These are phyloP conservation scores for Laticauda colubrina DNA, from an alignment of 2,113 vertebrate species.

Conservation along the genomic window DNA sequence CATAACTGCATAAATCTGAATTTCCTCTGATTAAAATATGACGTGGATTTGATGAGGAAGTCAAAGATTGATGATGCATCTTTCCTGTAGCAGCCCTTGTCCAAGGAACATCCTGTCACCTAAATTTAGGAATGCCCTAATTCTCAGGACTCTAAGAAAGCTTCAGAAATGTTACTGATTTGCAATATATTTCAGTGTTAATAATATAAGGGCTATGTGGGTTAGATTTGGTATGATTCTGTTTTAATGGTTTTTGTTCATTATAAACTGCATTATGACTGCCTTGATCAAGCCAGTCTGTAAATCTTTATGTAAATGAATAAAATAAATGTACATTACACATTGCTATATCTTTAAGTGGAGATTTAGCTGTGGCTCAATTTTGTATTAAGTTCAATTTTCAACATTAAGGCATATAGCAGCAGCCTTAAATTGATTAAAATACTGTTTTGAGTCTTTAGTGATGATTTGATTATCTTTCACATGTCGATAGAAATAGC, in stretches of 20 bases:
- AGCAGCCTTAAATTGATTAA: neutral
- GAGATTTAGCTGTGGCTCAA: neutral
- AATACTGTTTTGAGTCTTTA: conserved; percentile 27
- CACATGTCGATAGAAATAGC: conserved; percentile 19
- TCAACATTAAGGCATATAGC: neutral
- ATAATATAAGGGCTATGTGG: neutral
- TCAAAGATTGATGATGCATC: neutral
- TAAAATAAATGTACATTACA: neutral
- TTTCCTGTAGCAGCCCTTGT: neutral
- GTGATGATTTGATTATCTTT: neutral
- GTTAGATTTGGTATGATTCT: neutral
- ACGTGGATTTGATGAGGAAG: conserved; percentile 25
- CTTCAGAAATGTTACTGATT: neutral
- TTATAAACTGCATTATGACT: neutral
- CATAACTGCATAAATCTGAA: conserved; percentile 43
- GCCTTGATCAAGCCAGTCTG: neutral
- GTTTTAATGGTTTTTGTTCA: neutral
- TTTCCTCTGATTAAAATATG: neutral
- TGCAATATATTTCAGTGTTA: neutral
- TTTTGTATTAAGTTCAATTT: conserved; percentile 29
- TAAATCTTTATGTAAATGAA: neutral
- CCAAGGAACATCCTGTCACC: neutral
- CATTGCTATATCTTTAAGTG: neutral
- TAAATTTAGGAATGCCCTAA: neutral
- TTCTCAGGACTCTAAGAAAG: neutral